phyloP scores from a whole-genome alignment of 2,888 invertebrate species.

The Epinotia nisella region DNA sequence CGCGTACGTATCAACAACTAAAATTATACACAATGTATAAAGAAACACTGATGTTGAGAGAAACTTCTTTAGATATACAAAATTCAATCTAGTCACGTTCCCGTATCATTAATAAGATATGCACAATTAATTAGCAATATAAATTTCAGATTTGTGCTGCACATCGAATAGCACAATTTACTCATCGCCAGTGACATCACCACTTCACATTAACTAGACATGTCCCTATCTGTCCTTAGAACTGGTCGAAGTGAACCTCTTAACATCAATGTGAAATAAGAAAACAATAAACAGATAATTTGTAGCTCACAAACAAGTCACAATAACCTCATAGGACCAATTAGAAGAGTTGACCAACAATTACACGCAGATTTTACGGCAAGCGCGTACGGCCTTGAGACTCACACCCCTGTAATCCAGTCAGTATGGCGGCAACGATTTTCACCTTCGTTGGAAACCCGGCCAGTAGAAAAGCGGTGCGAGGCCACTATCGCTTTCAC shows the following conservation, averaged over 20 bases:
- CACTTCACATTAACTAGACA: too few species aligned
- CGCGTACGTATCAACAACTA: slow-evolving; percentile 5
- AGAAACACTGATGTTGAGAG: background rate
- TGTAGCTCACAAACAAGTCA: background rate
- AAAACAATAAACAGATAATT: too few species aligned
- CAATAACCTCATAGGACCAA: background rate
- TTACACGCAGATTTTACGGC: slow-evolving; percentile 57
- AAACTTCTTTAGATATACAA: background rate
- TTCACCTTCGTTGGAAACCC: slow-evolving; percentile 66
- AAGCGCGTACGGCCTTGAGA: slow-evolving; percentile 63
- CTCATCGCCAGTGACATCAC: too few species aligned
- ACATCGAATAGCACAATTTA: too few species aligned
- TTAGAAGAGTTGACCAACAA: slow-evolving; percentile 46
- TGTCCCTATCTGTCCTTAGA: too few species aligned
- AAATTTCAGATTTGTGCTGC: too few species aligned
- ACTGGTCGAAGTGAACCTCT: too few species aligned
- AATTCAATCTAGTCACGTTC: background rate
- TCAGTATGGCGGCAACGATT: slow-evolving; percentile 56
- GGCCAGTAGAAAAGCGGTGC: slow-evolving; percentile 63
- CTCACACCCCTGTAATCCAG: slow-evolving; percentile 53
- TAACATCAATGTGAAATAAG: too few species aligned
- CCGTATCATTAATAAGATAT: too few species aligned
- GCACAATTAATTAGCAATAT: too few species aligned
- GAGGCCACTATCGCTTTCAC: slow-evolving; percentile 73
- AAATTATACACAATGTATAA: slow-evolving; percentile 12